These are phyloP conservation scores for Frieseomelitta varia DNA, from an alignment of 1,140 invertebrate species.

Conservation along the genomic window DNA sequence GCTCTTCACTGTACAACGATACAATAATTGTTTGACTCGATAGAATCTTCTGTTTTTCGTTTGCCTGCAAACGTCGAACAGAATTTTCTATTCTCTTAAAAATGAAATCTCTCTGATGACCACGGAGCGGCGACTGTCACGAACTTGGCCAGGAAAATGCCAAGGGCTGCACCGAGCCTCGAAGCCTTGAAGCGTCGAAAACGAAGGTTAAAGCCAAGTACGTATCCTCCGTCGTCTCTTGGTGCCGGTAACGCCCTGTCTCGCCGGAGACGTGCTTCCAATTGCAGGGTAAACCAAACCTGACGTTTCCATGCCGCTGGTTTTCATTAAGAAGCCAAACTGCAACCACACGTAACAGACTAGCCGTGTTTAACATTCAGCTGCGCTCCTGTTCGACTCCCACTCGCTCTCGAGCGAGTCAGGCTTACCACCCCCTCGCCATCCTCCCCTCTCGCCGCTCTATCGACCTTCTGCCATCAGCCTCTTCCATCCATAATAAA, in stretches of 20 bases:
- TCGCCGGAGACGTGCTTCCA: constrained; percentile 53
- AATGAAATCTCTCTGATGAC: background rate
- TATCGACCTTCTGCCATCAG: constrained; percentile 49
- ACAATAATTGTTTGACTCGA: no score
- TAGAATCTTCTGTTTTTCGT: no score
- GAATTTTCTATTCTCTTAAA: no score
- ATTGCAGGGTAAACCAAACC: constrained; percentile 67
- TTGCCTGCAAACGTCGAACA: no score
- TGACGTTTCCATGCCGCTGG: constrained; percentile 66
- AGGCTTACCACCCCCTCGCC: constrained; percentile 46
- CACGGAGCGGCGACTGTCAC: background rate
- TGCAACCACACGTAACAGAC: constrained; percentile 67
- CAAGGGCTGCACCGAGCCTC: constrained; percentile 6
- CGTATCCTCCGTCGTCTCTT: constrained; percentile 21
- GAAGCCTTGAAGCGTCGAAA: background rate
- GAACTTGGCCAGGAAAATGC: background rate
- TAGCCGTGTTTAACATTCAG: constrained; percentile 66
- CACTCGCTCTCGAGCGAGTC: constrained; percentile 38
- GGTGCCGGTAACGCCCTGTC: constrained; percentile 26
- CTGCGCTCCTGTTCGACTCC: constrained; percentile 31
- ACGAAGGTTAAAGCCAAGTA: constrained; percentile 9
- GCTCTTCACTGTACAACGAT: no score
- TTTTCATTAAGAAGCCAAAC: constrained; percentile 67
- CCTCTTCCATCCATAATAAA: constrained; percentile 28
- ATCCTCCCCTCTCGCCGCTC: constrained; percentile 41